Evolutionary conservation across 2,113 vertebrate genomes (phyloP).

Genomic region (Diphyllodes magnificus): DNA sequence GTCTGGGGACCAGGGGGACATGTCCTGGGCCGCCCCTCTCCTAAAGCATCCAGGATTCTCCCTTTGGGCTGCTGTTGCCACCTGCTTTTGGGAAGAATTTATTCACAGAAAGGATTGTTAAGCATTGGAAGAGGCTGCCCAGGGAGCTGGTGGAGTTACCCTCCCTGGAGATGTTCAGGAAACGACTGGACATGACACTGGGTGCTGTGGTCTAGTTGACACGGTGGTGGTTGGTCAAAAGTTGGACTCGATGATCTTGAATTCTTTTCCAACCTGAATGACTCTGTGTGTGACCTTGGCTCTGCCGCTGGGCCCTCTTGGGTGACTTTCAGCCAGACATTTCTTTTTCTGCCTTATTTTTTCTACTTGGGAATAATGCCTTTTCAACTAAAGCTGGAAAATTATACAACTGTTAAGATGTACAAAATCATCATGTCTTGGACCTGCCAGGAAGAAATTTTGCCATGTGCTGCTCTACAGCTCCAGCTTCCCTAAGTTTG

Average conservation of each 20-base stretch:
- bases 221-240: not conserved
- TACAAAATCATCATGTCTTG: not conserved
- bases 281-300: not conserved
- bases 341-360: not conserved
- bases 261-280: not conserved
- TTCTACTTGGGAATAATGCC: not conserved
- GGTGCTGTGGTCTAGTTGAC: not conserved
- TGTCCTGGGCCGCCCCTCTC: not conserved
- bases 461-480: not conserved
- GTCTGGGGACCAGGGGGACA: not conserved
- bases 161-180: not conserved
- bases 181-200: fast-evolving
- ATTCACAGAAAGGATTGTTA: not conserved
- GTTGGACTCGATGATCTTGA: not conserved
- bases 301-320: not conserved
- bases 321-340: not conserved
- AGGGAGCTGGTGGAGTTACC: not conserved
- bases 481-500: not conserved
- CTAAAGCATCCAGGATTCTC: not conserved
- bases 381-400: not conserved
- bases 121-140: not conserved
- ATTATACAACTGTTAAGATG: not conserved
- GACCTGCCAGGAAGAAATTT: not conserved
- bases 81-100: not conserved
- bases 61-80: not conserved